Base-by-base conservation (phyloP, 2,797 vertebrate species). In the Remorina albescens region DNA sequence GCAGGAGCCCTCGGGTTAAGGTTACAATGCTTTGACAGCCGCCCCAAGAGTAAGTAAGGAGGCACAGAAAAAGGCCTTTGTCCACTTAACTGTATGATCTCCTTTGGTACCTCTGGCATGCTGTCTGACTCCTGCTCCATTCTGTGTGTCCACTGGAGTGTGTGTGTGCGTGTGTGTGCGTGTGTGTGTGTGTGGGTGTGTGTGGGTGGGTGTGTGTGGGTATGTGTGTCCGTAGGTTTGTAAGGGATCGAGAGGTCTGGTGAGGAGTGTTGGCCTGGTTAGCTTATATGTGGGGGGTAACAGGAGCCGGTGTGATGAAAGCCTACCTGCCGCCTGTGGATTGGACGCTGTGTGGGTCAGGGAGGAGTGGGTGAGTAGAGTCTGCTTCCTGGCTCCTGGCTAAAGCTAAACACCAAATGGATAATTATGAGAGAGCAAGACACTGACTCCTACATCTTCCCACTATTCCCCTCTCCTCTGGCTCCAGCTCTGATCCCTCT, bases 51-150 rank as follows among this genome's bases (percentile, higher is more conserved):
- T 36, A 78, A 70, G 46, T 50, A 78, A 82, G 75, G 76, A 80
- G 59, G 67, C 47, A 62, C 54, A 75, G 50, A 57, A 76, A 88
- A 69, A 61, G 66, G 77, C 36, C 60, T 71, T 18, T 30, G 53
- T 90, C 74, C 91, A 95, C 95, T 95, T 95, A 95, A 95, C 95
- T 95, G 95, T 81, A 94, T 82, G 90, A 93, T 88, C 67, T 88
- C 91, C 70, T 87, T 90, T 16, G 90, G 88, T 82, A 77, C 86
- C 90, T 90, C 92, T 65, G 87, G 81, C 92, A 93, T 81, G 83
- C 77, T 92, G 86, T 91, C 93, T 78, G 92, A 81, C 82, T 94
- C 93, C 73, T 82, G 86, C 87, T 95, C 94, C 94, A 95, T 95
- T 86, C 87, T 94, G 76, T 37, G 84, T 82, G 86, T 83, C 86